Conservation (phyloP, 2,113 vertebrate genomes). For the Penelope pileata region DNA sequence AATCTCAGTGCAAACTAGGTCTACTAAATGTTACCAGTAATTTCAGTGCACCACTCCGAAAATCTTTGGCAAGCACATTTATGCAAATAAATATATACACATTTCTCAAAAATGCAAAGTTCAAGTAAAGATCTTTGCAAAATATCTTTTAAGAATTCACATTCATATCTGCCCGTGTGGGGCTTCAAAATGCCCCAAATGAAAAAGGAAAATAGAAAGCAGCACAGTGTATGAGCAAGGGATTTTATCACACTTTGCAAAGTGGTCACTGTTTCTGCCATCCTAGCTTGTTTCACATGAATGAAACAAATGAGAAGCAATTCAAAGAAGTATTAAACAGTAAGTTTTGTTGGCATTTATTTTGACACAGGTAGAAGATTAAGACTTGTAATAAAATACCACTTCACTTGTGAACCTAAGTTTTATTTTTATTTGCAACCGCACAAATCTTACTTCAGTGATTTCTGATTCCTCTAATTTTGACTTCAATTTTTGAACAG, state of each 20-base stretch:
- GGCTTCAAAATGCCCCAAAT: not conserved
- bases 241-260: not conserved
- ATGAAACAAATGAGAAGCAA: not conserved
- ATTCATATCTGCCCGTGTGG: not conserved
- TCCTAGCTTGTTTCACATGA: not conserved
- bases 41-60: not conserved
- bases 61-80: not conserved
- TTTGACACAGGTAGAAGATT: not conserved
- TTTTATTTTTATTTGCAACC: conserved; percentile 10
- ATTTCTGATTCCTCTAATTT: not conserved
- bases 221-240: not conserved
- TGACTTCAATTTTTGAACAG: not conserved
- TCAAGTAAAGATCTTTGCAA: not conserved
- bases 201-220: not conserved
- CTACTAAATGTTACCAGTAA: not conserved
- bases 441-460: not conserved
- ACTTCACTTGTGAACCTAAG: not conserved
- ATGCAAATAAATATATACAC: not conserved
- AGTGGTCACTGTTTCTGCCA: not conserved
- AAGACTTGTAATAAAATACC: not conserved
- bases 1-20: not conserved
- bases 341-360: not conserved
- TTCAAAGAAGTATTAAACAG: not conserved
- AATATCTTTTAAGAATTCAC: not conserved
- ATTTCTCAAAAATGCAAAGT: not conserved